Percentiles rank a stretch among this genome's conserved stretches.
phyloP scores from a whole-genome alignment of 2,888 invertebrate genomes.

The Heterodera filipjevi region DNA sequence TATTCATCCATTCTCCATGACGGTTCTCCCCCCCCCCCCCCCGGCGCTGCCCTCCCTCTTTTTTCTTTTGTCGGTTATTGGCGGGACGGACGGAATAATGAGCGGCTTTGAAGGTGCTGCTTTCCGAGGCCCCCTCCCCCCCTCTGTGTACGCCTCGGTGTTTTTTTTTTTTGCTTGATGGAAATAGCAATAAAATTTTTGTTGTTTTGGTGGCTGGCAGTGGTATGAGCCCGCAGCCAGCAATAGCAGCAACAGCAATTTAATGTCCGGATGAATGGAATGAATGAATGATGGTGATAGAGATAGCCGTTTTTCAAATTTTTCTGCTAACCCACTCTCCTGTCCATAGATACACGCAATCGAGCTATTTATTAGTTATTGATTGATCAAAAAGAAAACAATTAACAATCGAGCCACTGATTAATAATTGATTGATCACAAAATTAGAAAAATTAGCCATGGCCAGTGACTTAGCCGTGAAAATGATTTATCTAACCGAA shows the following conservation, averaged over 20 bases:
- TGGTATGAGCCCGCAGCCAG: not conserved
- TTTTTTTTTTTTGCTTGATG: not conserved
- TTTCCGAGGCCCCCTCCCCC: not conserved
- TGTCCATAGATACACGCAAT: no score
- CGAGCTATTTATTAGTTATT: not conserved
- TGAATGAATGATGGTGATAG: no score
- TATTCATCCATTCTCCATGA: not conserved
- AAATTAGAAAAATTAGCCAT: no score
- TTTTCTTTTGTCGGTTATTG: not conserved
- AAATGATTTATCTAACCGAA: no score
- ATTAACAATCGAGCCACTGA: no score
- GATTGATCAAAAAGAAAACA: no score
- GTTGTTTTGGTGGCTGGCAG: constrained; percentile 1
- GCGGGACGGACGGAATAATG: not conserved
- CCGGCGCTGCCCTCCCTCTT: not conserved
- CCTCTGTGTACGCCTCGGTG: not conserved
- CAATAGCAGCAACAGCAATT: not conserved
- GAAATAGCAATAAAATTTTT: constrained; percentile 1
- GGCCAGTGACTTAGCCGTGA: no score
- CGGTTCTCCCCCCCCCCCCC: not conserved
- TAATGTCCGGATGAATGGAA: not conserved
- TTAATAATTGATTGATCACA: not conserved
- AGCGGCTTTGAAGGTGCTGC: not conserved
- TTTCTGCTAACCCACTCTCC: no score
- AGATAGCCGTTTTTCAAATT: no score